Evolutionary conservation across 2,888 invertebrate genomes (phyloP).

Genomic region (Agrilus biguttatus): DNA sequence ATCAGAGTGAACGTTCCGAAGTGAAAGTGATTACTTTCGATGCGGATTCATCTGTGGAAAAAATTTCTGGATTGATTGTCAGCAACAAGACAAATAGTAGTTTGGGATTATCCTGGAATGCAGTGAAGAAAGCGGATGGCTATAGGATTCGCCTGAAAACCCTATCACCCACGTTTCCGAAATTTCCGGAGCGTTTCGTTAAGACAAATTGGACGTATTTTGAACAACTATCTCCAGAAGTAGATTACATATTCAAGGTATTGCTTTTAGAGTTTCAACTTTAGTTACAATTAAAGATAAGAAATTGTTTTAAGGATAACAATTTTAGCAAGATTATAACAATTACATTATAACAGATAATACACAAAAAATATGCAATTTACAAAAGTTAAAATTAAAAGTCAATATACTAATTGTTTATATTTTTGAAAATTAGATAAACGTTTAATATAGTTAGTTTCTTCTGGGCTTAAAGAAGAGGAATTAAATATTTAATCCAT

Average conservation of each 20-base stretch:
- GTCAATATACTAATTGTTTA: too few relatives aligned
- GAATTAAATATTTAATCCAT: too few relatives aligned
- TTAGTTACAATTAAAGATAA: too few relatives aligned
- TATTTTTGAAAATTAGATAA: too few relatives aligned
- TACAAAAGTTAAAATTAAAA: too few relatives aligned
- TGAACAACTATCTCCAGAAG: slow-evolving; percentile 31
- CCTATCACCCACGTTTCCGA: slow-evolving; percentile 38
- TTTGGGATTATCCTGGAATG: slow-evolving; percentile 46
- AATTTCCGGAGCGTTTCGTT: slow-evolving; percentile 31
- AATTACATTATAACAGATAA: too few relatives aligned
- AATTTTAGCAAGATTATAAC: too few relatives aligned
- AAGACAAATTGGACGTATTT: slow-evolving; percentile 31
- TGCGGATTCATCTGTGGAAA: slow-evolving; percentile 46
- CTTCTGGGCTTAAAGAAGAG: too few relatives aligned
- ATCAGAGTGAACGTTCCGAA: slow-evolving; percentile 46
- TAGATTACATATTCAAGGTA: slow-evolving; percentile 41
- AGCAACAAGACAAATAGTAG: slow-evolving; percentile 34
- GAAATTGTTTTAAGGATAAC: too few relatives aligned
- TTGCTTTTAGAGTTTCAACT: background rate
- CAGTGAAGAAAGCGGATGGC: slow-evolving; percentile 22
- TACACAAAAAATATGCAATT: too few relatives aligned
- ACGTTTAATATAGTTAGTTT: too few relatives aligned
- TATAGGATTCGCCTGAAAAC: slow-evolving; percentile 24
- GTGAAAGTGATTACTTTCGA: slow-evolving; percentile 46
- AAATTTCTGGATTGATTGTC: slow-evolving; percentile 40